Percentiles rank a stretch among this genome's conserved stretches.
Conservation (phyloP, 2,113 vertebrate genomes). For the Mormoops blainvillei region DNA sequence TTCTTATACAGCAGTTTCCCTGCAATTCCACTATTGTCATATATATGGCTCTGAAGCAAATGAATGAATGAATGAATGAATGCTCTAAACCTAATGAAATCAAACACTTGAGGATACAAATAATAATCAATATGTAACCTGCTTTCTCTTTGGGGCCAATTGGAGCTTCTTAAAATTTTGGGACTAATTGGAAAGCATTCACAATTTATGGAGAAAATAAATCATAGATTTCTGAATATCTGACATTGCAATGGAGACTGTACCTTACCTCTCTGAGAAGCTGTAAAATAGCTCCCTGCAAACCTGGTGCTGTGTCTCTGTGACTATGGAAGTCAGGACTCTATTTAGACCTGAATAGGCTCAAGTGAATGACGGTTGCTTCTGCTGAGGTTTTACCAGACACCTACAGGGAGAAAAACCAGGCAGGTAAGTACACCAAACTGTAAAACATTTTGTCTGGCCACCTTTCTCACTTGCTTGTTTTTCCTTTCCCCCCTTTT, state of each 20-base stretch:
- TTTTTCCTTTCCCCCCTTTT: too few relatives aligned
- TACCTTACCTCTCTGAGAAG: not conserved
- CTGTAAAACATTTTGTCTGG: not conserved
- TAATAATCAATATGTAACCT: too few relatives aligned
- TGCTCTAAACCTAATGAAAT: not conserved
- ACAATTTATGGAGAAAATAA: not conserved
- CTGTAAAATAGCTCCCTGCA: not conserved
- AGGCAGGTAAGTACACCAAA: rapidly evolving
- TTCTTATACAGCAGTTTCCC: not conserved
- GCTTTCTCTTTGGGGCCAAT: not conserved
- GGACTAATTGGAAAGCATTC: not conserved
- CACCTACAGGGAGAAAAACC: not conserved
- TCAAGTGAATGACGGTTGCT: rapidly evolving
- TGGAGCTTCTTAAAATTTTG: not conserved
- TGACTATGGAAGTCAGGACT: too few relatives aligned
- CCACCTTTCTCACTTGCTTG: not conserved
- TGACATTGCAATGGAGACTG: not conserved
- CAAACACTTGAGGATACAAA: not conserved
- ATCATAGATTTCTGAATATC: not conserved
- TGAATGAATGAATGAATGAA: not conserved
- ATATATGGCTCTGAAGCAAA: not conserved
- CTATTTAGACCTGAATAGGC: rapidly evolving
- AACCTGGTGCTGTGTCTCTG: not conserved
- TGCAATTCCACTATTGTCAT: not conserved
- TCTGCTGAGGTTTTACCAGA: not conserved